These are phyloP conservation scores for Tetragonisca angustula DNA, from an alignment of 2,888 invertebrate genomes.

Conservation along the genomic window DNA sequence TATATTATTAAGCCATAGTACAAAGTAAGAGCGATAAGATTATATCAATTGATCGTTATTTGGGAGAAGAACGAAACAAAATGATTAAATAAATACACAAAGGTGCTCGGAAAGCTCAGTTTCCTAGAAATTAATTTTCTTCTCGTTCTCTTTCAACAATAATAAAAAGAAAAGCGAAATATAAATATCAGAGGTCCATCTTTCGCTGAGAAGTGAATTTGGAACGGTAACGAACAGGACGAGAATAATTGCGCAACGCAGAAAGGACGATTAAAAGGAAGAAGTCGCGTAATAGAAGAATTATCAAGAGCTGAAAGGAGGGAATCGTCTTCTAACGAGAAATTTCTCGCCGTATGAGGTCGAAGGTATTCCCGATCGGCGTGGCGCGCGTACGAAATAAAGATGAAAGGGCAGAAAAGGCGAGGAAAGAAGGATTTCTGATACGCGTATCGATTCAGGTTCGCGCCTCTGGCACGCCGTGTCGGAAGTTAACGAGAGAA, in stretches of 20 bases:
- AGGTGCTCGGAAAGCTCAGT: no score
- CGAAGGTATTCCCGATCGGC: conserved; percentile 50
- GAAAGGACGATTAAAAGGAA: not conserved
- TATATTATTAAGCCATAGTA: no score
- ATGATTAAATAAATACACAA: no score
- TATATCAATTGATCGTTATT: no score
- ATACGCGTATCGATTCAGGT: conserved; percentile 50
- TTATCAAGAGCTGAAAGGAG: conserved; percentile 36
- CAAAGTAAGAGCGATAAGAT: no score
- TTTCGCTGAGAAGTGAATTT: no score
- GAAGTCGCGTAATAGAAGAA: not conserved
- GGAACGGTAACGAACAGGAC: no score
- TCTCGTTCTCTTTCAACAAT: no score
- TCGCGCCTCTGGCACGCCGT: conserved; percentile 37
- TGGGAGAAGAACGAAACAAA: no score
- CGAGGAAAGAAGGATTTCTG: conserved; percentile 18
- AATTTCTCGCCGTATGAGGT: conserved; percentile 58
- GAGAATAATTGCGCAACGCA: not conserved
- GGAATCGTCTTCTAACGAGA: conserved; percentile 49
- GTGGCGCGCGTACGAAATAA: conserved; percentile 59
- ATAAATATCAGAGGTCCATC: no score
- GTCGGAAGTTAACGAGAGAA: conserved; percentile 47
- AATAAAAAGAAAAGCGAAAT: no score
- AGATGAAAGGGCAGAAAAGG: conserved; percentile 16
- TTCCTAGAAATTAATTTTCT: no score